Evolutionary conservation across 2,888 invertebrate genomes (phyloP), one percentile per base, ranked within the genome.

Genomic region (Aleiodes alternator): DNA sequence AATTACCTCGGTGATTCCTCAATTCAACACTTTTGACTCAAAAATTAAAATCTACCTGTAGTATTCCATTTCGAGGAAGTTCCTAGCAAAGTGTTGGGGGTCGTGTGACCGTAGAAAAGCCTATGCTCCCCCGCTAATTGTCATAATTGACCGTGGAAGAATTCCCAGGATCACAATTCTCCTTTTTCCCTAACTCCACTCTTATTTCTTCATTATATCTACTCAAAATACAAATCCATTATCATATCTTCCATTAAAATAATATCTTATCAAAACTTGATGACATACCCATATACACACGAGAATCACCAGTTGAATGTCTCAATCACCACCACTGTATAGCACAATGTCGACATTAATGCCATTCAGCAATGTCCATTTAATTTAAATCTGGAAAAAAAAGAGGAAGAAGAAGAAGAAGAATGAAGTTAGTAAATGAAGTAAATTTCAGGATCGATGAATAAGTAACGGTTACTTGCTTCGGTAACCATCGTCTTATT

Each of bases 61-160:
- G 23, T 23, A 23, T 61, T 72, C 31, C 43, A 16, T 69, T 61
- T 48, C 14, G 72, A 61, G 69, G 70, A 70, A 71, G 70, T 48
- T n/a, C 55, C 29, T 59, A 43, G 53, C 38, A 55, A 53, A 31
- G 59, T 61, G 71, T 31, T 51, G 34, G 51, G 51, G 71, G 23
- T 1, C 73, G 73, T 73, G 73, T 38, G 73, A 73, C 68, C 73
- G 29, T 56, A 50, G 61, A 64, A 56, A 48, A 59, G 61, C 66
- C 23, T 23, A 23, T 74, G 68, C 76, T 78, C 75, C 64, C 43
- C 76, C 69, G 79, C 79, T 80, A 82, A 82, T 85, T 82, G 82
- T 80, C 77, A 79, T 82, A 82, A 84, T 84, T 82, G 80, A 79
- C 78, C 71, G 75, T 78, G 80, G 79, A 75, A 75, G 78, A 56